Conservation (phyloP, 1,140 invertebrate species). For the Drosophila obscura region DNA sequence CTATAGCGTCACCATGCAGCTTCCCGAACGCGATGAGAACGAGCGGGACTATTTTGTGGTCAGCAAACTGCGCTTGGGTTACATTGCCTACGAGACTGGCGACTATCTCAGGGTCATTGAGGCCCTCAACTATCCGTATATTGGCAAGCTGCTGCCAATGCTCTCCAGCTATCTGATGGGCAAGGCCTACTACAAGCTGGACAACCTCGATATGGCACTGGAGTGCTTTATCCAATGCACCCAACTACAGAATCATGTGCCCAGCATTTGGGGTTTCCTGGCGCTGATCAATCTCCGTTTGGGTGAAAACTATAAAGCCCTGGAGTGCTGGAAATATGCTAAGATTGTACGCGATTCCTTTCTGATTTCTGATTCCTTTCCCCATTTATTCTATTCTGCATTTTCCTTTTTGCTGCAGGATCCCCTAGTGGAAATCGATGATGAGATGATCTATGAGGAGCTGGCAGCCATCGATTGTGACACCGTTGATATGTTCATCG, state of each 20-base stretch:
- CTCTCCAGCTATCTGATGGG: constrained; percentile 41
- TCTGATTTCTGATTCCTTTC: too few relatives aligned
- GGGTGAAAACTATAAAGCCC: constrained; percentile 54
- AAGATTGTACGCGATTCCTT: constrained; percentile 45
- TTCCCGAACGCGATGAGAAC: background rate
- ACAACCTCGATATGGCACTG: constrained; percentile 24
- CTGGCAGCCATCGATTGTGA: constrained; percentile 56
- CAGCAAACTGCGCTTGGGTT: constrained; percentile 53
- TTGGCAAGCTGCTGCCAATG: constrained; percentile 19
- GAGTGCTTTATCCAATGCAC: constrained; percentile 51
- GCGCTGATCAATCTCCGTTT: constrained; percentile 64
- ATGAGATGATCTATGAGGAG: constrained; percentile 59
- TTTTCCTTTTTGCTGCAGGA: constrained; percentile 28
- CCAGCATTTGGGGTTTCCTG: constrained; percentile 67
- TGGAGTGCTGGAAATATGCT: constrained; percentile 76
- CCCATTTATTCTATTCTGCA: background rate
- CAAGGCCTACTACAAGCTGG: constrained; percentile 60
- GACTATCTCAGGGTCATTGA: constrained; percentile 37
- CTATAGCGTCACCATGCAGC: constrained; percentile 28
- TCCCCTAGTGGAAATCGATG: constrained; percentile 27
- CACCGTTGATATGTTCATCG: constrained; percentile 56
- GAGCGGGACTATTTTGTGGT: constrained; percentile 38
- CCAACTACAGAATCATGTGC: constrained; percentile 44
- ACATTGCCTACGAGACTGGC: constrained; percentile 42
- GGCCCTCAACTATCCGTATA: constrained; percentile 14